Conservation (phyloP, 2,888 invertebrate species). For the Oligia latruncula region DNA sequence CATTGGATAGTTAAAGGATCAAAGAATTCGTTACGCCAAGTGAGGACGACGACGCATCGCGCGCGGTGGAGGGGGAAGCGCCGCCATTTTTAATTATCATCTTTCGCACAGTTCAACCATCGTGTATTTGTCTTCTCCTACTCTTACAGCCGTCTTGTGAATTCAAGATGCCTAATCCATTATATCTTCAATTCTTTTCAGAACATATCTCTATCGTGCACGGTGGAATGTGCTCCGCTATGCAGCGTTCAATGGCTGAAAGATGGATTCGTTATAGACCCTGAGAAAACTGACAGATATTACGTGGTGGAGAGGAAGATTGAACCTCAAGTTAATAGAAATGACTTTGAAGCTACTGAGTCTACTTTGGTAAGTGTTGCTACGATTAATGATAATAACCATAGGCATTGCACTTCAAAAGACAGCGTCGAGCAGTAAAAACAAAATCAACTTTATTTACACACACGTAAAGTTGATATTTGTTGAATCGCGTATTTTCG, state of each 20-base stretch:
- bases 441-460: neutral
- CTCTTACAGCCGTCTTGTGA: neutral
- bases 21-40: too few relatives aligned
- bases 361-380: slow-evolving; percentile 92
- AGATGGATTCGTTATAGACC: slow-evolving; percentile 93
- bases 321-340: slow-evolving; percentile 93
- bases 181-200: slow-evolving; percentile 59
- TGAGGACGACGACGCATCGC: too few relatives aligned
- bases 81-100: neutral
- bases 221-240: slow-evolving; percentile 96
- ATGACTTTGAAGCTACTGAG: slow-evolving; percentile 96
- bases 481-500: neutral
- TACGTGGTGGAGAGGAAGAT: slow-evolving; percentile 92
- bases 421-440: neutral
- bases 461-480: neutral
- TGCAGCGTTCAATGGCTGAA: slow-evolving; percentile 96
- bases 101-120: neutral
- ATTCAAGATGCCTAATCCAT: neutral
- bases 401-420: neutral
- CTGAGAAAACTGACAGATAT: slow-evolving; percentile 91
- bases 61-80: too few relatives aligned
- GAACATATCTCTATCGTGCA: slow-evolving; percentile 95
- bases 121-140: neutral
- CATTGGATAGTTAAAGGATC: too few relatives aligned
- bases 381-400: neutral